Base-by-base conservation (phyloP, 2,888 invertebrate genomes). In the Phanerotoma sp. region DNA sequence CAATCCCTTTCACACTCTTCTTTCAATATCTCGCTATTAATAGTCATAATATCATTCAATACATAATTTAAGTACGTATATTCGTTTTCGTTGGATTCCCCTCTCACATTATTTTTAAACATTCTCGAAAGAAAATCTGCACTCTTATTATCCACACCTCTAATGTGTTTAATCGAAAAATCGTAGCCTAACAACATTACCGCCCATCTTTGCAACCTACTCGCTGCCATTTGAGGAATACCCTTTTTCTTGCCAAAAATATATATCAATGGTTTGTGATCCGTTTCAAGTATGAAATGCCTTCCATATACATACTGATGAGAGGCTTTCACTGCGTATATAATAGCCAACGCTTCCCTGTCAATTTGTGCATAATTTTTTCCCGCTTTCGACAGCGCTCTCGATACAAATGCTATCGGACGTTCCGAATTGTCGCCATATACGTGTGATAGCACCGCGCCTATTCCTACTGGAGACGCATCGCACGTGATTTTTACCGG, bases 381-480 rank as follows among this genome's bases (percentile, higher is more conserved):
- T 52, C 69, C 63, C 5, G 61, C 41, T n/a, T 45, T 16, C 15
- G 61, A 49, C 10, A 66, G 42, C 4, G 57, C 57, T 28, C 54
- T 47, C 4, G 62, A 62, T 5, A 61, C 63, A 52, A 60, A 68
- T 11, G 49, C 48, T 20, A 69, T 58, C 4, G 66, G 64, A 41
- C 46, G 51, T 51, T 64, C 63, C 15, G 45, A 38, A 5, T 54
- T 58, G 48, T 69, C 42, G 4, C 59, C 20, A 58, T 57, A 37
- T 13, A 56, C 50, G 10, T 60, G 64, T 32, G 58, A 61, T 21
- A 67, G 35, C 20, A 69, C 69, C 6, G 73, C 66, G 3, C 69
- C 73, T 13, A 74, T 42, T 3, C 70, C 72, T 40, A 66, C 57
- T 11, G 68, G 66, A 11, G 69, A 72, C 2, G 77, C 77, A 62